A percentile compares a stretch with the other conserved stretches of the same genome.
Conservation (phyloP, 2,113 vertebrate species). For the Ovibos moschatus region DNA sequence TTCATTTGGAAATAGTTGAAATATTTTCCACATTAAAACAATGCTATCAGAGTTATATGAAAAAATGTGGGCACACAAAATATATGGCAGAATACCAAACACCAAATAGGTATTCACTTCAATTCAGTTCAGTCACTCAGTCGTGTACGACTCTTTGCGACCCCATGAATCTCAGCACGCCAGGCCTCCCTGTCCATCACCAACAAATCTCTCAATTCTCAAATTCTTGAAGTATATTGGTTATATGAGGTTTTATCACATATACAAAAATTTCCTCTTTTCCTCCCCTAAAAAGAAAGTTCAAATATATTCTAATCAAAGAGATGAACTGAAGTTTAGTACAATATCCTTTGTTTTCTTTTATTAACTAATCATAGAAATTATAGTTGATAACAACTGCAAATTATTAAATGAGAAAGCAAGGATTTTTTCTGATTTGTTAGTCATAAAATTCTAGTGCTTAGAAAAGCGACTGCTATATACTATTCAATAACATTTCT, state of each 20-base stretch:
- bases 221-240: neutral
- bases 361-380: neutral
- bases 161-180: fast-evolving
- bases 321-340: neutral
- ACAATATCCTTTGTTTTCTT: neutral
- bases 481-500: neutral
- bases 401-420: neutral
- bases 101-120: neutral
- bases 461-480: neutral
- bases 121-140: too few relatives aligned
- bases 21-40: neutral
- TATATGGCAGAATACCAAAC: neutral
- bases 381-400: neutral
- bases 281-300: neutral
- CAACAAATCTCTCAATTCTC: neutral
- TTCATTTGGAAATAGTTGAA: neutral
- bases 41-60: neutral
- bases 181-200: too few relatives aligned
- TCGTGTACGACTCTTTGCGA: too few relatives aligned
- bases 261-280: neutral
- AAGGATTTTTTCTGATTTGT: neutral
- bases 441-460: neutral
- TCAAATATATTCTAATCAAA: neutral
- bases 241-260: neutral
- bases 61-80: neutral